These are phyloP conservation scores for Athene cunicularia DNA, from an alignment of 2,113 vertebrate genomes.

Conservation along the genomic window DNA sequence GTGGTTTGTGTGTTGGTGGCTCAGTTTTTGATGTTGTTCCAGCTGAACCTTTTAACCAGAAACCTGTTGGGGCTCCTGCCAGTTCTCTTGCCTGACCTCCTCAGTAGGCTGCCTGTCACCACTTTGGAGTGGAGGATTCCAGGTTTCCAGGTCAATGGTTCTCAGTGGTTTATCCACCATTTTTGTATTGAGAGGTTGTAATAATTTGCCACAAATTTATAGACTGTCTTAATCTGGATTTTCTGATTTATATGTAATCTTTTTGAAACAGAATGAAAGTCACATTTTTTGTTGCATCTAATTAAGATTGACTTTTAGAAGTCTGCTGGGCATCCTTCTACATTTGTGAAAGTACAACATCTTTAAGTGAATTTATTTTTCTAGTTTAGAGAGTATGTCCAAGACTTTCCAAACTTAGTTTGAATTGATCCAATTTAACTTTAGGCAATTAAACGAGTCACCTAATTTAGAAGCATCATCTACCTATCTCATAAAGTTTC, in stretches of 20 bases:
- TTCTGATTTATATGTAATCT: background rate
- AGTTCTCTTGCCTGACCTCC: background rate
- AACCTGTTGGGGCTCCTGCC: background rate
- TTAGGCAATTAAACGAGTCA: background rate
- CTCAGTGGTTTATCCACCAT: background rate
- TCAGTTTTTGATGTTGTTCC: background rate
- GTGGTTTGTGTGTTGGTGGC: background rate
- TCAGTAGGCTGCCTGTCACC: background rate
- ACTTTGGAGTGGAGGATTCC: background rate
- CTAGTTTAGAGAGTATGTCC: background rate
- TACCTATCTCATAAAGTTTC: background rate
- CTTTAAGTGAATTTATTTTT: background rate
- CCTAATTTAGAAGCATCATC: background rate
- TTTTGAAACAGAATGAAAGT: background rate
- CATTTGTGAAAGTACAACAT: background rate
- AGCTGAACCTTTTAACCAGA: constrained; percentile 14
- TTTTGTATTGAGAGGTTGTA: background rate
- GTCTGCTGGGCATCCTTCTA: background rate
- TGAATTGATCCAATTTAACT: background rate
- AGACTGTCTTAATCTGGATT: background rate
- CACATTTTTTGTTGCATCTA: background rate
- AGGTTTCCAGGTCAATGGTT: constrained; percentile 7
- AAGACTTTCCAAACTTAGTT: background rate
- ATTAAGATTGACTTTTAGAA: background rate
- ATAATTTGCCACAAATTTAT: background rate